Evolutionary conservation across 2,113 vertebrate species (phyloP).

Genomic region (Myotis lucifugus): DNA sequence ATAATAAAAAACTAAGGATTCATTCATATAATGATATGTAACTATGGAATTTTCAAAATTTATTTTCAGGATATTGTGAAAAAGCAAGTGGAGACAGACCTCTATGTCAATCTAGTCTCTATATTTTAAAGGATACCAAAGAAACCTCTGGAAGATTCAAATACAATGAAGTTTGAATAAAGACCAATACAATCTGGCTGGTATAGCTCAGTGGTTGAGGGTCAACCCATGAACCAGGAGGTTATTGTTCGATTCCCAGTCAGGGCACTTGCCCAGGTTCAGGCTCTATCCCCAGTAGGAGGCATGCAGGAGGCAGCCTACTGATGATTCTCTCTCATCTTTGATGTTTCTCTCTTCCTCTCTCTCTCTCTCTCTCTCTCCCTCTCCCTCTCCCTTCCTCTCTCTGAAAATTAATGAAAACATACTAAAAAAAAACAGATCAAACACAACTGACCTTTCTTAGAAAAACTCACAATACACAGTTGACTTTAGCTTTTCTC

Average conservation of each 20-base stretch:
- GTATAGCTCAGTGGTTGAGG: too few relatives aligned
- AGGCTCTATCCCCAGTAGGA: too few relatives aligned
- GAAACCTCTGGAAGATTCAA: background rate
- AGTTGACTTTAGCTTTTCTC: background rate
- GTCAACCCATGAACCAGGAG: too few relatives aligned
- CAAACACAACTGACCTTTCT: background rate
- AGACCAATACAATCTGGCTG: background rate
- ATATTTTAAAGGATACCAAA: constrained; percentile 28
- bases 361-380: too few relatives aligned
- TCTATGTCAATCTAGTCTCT: constrained; percentile 5
- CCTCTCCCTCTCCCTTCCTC: too few relatives aligned
- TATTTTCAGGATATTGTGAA: background rate
- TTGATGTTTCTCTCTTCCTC: too few relatives aligned
- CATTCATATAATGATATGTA: background rate
- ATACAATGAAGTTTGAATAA: background rate
- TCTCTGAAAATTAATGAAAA: too few relatives aligned
- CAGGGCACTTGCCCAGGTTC: too few relatives aligned
- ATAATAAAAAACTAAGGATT: constrained; percentile 31
- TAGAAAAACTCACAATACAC: background rate
- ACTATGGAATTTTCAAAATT: background rate
- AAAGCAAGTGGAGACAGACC: background rate
- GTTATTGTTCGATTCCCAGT: too few relatives aligned
- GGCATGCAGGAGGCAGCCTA: too few relatives aligned
- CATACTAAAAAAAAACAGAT: too few relatives aligned
- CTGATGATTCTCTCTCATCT: too few relatives aligned